These are phyloP conservation scores for Entomobrya multifasciata DNA, from an alignment of 2,888 invertebrate genomes.

Conservation along the genomic window DNA sequence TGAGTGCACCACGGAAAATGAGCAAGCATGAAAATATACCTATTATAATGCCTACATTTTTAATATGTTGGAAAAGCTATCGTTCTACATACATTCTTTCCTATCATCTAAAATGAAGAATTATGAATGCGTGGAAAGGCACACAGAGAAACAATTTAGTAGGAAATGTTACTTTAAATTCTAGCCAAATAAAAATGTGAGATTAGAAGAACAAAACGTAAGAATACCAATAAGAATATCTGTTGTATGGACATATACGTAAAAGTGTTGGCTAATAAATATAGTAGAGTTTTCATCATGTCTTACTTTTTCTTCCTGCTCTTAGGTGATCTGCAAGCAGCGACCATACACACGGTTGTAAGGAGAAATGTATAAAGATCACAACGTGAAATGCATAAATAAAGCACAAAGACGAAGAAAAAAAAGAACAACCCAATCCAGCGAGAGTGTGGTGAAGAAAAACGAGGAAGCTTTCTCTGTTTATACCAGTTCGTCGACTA, in stretches of 20 bases:
- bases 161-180: constrained; percentile 46
- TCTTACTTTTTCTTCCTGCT: constrained; percentile 29
- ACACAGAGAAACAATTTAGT: background rate
- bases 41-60: too few relatives aligned
- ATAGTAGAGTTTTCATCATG: background rate
- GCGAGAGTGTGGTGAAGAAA: background rate
- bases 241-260: background rate
- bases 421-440: constrained; percentile 50
- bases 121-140: background rate
- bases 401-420: constrained; percentile 38
- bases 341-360: background rate
- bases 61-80: too few relatives aligned
- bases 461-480: constrained; percentile 13
- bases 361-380: constrained; percentile 50
- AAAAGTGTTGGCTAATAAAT: background rate
- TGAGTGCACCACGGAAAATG: constrained; percentile 18
- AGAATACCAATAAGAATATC: constrained; percentile 47
- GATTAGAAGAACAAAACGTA: constrained; percentile 61
- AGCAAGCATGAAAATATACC: background rate
- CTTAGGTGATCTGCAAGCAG: constrained; percentile 17
- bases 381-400: constrained; percentile 69
- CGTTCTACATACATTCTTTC: too few relatives aligned
- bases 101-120: background rate
- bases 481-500: background rate
- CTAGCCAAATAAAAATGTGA: constrained; percentile 59